phyloP scores from a whole-genome alignment of 2,888 invertebrate genomes.

The Caprella mutica region DNA sequence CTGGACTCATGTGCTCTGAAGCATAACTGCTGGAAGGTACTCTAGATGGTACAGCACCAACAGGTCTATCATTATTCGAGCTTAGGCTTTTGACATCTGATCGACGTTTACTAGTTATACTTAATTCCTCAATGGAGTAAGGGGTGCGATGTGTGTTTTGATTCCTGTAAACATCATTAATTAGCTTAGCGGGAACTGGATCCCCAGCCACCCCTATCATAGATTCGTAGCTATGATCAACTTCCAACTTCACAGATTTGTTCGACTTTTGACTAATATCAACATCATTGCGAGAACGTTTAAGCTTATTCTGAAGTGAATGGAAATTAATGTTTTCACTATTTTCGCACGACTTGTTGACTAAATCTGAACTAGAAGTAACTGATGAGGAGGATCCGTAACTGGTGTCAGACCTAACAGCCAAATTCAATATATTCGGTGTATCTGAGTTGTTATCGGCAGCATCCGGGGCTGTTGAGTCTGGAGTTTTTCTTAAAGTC shows the following conservation, averaged over 20 bases:
- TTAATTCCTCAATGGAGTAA: background rate
- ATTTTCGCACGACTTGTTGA: background rate
- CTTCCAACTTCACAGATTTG: too few relatives aligned
- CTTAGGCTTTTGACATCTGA: background rate
- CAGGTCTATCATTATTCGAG: too few relatives aligned
- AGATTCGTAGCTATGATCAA: too few relatives aligned
- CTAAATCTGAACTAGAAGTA: conserved; percentile 12
- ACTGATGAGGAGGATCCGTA: conserved; percentile 2
- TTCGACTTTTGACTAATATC: background rate
- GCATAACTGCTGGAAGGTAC: conserved; percentile 6
- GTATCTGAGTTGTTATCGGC: conserved; percentile 10
- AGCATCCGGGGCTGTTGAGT: conserved; percentile 55
- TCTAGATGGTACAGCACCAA: background rate
- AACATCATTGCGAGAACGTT: background rate
- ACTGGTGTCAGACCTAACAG: too few relatives aligned
- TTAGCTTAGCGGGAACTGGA: conserved; percentile 5
- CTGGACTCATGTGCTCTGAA: conserved; percentile 2
- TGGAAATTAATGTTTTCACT: background rate
- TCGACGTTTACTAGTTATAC: background rate
- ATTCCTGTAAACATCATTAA: background rate
- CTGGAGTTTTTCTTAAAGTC: conserved; percentile 74
- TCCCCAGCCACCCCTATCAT: conserved; percentile 10
- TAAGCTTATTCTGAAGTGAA: too few relatives aligned
- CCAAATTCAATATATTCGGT: conserved; percentile 1
- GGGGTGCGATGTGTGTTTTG: background rate